These are phyloP conservation scores for Caloenas nicobarica DNA, from an alignment of 2,113 vertebrate species.

Conservation along the genomic window DNA sequence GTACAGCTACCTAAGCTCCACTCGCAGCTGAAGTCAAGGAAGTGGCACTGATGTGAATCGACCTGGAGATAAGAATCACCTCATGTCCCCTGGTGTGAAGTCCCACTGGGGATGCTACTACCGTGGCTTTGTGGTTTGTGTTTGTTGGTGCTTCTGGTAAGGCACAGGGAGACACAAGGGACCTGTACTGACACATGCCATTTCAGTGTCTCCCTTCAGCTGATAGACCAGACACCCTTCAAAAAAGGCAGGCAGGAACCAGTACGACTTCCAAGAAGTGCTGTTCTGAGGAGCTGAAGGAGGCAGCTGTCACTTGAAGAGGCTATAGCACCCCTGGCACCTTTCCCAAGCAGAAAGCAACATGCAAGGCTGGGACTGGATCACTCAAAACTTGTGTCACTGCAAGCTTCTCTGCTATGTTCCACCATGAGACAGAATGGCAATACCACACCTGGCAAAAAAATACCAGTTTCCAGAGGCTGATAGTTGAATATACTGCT, in stretches of 20 bases:
- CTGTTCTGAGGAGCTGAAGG: background rate
- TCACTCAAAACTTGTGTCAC: background rate
- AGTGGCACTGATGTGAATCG: background rate
- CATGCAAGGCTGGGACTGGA: background rate
- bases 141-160: background rate
- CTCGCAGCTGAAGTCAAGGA: background rate
- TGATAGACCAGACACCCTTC: background rate
- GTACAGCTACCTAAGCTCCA: background rate
- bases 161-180: background rate
- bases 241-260: background rate
- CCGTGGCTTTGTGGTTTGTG: background rate
- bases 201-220: background rate
- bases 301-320: rapidly evolving
- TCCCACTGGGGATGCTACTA: background rate
- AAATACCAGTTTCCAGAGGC: background rate
- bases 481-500: background rate
- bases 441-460: background rate
- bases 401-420: background rate
- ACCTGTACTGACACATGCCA: too few relatives aligned
- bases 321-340: background rate
- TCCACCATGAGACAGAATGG: background rate
- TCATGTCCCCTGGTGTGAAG: background rate
- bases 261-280: background rate
- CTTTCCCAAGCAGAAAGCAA: background rate
- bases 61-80: background rate